A percentile compares a stretch with the other conserved stretches of the same genome.
phyloP scores from a whole-genome alignment of 1,140 invertebrate species.

The Ceratina calcarata region DNA sequence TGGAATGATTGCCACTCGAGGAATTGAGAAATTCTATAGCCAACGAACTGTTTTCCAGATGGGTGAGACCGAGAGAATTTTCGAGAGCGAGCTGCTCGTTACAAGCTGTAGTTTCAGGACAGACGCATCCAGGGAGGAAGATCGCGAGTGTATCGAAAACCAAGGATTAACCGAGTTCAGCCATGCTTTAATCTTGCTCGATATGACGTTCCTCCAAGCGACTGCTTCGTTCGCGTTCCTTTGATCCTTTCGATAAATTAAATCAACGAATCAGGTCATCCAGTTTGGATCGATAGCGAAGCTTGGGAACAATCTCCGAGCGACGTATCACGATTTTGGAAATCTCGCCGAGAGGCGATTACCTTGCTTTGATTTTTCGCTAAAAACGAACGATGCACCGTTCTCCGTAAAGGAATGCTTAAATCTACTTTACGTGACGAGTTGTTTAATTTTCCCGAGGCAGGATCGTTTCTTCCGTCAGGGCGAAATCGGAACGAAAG shows the following conservation, averaged over 20 bases:
- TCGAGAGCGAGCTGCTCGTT: neutral
- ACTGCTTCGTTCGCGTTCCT: constrained; percentile 6
- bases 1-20: too few relatives aligned
- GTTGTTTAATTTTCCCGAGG: neutral
- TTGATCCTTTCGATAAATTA: constrained; percentile 37
- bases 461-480: neutral
- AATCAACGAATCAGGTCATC: constrained; percentile 23
- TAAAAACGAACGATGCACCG: too few relatives aligned
- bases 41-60: neutral
- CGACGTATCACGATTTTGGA: neutral
- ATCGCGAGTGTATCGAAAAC: constrained; percentile 1
- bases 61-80: neutral
- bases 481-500: neutral
- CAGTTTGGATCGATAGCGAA: neutral
- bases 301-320: constrained; percentile 4
- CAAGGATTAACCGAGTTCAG: constrained; percentile 35
- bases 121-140: neutral
- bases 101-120: neutral
- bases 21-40: neutral
- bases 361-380: too few relatives aligned
- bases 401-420: too few relatives aligned
- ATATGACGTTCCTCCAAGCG: constrained; percentile 8
- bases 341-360: neutral
- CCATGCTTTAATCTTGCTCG: constrained; percentile 14
- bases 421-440: too few relatives aligned